Percentiles rank a stretch among this genome's conserved stretches.
phyloP scores from a whole-genome alignment of 1,140 invertebrate genomes.

The Pseudoatta argentina region DNA sequence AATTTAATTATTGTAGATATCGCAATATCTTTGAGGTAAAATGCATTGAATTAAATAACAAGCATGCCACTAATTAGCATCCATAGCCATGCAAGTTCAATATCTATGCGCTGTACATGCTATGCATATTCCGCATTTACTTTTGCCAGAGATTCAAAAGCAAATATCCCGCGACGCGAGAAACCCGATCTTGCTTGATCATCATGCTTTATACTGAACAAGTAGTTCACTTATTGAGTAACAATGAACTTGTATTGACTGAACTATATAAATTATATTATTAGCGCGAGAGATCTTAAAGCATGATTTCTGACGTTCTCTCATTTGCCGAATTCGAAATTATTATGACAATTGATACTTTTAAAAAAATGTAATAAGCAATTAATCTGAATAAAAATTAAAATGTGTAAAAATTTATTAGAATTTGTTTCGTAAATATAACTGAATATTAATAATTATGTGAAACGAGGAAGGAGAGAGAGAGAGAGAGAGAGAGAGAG shows the following conservation, averaged over 20 bases:
- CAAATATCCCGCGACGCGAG: conserved; percentile 3
- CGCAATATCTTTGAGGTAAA: neutral
- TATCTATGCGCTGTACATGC: neutral
- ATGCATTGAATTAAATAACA: conserved; percentile 36
- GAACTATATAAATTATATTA: neutral
- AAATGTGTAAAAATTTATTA: neutral
- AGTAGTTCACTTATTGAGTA: conserved; percentile 27
- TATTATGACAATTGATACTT: conserved; percentile 11
- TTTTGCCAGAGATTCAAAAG: conserved; percentile 45
- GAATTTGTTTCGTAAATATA: neutral
- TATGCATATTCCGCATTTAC: conserved; percentile 46
- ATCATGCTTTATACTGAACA: conserved; percentile 9
- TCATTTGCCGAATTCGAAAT: neutral
- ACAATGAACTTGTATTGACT: neutral
- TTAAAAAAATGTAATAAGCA: neutral
- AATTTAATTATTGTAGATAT: conserved; percentile 24
- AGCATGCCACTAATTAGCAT: conserved; percentile 48
- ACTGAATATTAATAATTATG: neutral
- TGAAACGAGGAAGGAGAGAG: neutral
- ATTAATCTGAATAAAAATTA: conserved; percentile 10
- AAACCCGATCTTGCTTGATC: conserved; percentile 16
- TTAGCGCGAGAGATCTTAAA: neutral
- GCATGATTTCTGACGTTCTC: neutral
- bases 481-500: neutral
- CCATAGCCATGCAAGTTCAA: conserved; percentile 28